Evolutionary conservation across 53 echinoderm and acorn worm genomes (phyloP).

Genomic region (Mesocentrotus franciscanus): DNA sequence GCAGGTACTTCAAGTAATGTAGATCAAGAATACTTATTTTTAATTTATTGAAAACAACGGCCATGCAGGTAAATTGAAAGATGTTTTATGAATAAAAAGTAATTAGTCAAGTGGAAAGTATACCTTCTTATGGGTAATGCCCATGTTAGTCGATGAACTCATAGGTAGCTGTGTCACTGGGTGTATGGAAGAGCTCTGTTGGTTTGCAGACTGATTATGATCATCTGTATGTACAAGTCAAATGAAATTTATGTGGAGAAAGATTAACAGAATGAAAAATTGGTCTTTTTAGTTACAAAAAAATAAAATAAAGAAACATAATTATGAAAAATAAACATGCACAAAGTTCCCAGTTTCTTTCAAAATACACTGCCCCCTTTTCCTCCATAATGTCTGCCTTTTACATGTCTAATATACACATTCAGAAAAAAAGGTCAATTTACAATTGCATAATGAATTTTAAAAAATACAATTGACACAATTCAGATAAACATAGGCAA

Average conservation of each 20-base stretch:
- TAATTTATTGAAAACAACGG: not conserved
- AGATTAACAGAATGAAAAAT: not conserved
- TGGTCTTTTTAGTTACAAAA: not conserved
- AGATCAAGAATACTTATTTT: too few species aligned
- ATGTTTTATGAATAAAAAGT: not conserved
- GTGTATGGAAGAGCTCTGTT: not conserved
- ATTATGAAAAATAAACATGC: not conserved
- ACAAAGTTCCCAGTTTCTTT: not conserved
- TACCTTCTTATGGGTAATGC: constrained; percentile 12
- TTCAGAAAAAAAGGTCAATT: too few species aligned
- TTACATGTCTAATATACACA: not conserved
- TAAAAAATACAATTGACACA: not conserved
- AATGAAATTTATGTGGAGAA: not conserved
- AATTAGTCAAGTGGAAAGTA: not conserved
- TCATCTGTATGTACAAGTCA: not conserved
- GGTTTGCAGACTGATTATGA: not conserved
- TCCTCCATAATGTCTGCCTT: not conserved
- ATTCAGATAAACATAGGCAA: too few species aligned
- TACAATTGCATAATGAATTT: too few species aligned
- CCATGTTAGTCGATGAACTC: not conserved
- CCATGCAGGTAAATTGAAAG: not conserved
- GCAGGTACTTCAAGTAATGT: too few species aligned
- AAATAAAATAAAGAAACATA: not conserved
- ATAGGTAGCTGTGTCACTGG: not conserved
- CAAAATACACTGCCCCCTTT: not conserved